These are phyloP conservation scores for Brachyhypopomus occidentalis DNA, from an alignment of 2,113 vertebrate species.

Conservation along the genomic window DNA sequence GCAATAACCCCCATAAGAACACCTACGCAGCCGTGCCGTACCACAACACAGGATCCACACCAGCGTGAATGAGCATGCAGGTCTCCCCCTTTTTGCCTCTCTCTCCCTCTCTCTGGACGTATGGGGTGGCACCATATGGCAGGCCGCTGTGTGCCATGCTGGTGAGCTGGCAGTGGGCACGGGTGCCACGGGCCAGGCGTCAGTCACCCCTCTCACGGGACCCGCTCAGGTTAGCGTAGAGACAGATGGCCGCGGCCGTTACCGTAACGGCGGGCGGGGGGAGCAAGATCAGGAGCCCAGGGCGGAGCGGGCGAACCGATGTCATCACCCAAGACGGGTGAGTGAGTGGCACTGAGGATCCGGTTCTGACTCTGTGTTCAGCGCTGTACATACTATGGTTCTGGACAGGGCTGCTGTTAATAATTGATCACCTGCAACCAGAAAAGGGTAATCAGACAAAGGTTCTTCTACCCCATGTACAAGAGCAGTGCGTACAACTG, in stretches of 20 bases:
- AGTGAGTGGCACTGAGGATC: not conserved
- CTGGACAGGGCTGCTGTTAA: not conserved
- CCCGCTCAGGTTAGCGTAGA: slow-evolving; percentile 76
- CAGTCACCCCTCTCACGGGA: slow-evolving; percentile 78
- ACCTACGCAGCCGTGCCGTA: not conserved
- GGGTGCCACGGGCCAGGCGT: slow-evolving; percentile 79
- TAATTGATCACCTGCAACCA: not conserved
- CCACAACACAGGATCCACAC: slow-evolving; percentile 40
- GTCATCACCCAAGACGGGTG: slow-evolving; percentile 36
- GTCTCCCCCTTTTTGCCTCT: slow-evolving; percentile 55
- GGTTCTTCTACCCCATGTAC: no score
- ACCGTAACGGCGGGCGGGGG: slow-evolving; percentile 60
- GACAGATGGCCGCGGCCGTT: slow-evolving; percentile 73
- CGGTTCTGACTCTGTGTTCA: slow-evolving; percentile 5
- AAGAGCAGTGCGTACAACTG: not conserved
- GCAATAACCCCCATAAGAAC: not conserved
- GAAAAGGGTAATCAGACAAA: no score
- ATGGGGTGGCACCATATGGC: slow-evolving; percentile 81
- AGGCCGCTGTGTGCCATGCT: slow-evolving; percentile 79
- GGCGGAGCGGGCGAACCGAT: slow-evolving; percentile 38
- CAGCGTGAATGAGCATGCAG: slow-evolving; percentile 52
- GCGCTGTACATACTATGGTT: not conserved
- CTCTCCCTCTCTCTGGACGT: slow-evolving; percentile 64
- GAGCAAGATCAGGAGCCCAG: slow-evolving; percentile 51
- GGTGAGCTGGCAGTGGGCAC: slow-evolving; percentile 75